Evolutionary conservation across 2,113 vertebrate genomes (phyloP).

Genomic region (Sphaerodactylus townsendi): DNA sequence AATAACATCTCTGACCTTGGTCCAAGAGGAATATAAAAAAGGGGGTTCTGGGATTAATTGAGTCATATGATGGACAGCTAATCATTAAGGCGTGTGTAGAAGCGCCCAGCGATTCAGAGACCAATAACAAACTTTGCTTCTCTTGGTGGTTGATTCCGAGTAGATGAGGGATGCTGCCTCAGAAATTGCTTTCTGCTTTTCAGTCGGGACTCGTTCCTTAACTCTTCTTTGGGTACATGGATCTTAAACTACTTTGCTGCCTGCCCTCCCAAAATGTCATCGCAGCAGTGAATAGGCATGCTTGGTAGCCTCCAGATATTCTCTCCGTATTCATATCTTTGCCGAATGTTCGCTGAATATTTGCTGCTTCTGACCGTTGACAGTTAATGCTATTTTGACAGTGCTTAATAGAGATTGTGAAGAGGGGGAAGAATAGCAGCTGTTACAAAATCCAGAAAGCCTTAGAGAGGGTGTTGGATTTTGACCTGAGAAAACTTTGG

Average conservation of each 20-base stretch:
- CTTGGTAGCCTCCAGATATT: not conserved
- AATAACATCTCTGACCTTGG: slow-evolving; percentile 30
- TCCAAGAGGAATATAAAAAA: slow-evolving; percentile 29
- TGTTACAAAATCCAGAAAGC: too few relatives aligned
- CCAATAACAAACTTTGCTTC: slow-evolving; percentile 20
- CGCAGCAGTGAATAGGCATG: not conserved
- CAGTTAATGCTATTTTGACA: not conserved
- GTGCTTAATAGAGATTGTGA: too few relatives aligned
- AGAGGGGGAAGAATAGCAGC: too few relatives aligned
- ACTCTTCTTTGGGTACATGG: not conserved
- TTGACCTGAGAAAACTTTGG: too few relatives aligned
- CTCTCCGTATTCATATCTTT: not conserved
- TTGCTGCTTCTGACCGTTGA: not conserved
- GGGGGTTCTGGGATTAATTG: slow-evolving; percentile 31
- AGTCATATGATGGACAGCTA: slow-evolving; percentile 53
- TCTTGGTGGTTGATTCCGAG: not conserved
- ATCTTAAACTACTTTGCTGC: not conserved
- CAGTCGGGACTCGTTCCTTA: not conserved
- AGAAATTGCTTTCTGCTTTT: slow-evolving; percentile 8
- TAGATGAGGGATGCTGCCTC: not conserved
- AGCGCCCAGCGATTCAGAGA: slow-evolving; percentile 31
- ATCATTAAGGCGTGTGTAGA: too few relatives aligned
- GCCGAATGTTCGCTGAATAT: not conserved
- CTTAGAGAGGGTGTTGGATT: too few relatives aligned
- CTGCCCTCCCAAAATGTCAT: not conserved